phyloP scores from a whole-genome alignment of 2,797 vertebrate genomes.

The Sebastes cheni region DNA sequence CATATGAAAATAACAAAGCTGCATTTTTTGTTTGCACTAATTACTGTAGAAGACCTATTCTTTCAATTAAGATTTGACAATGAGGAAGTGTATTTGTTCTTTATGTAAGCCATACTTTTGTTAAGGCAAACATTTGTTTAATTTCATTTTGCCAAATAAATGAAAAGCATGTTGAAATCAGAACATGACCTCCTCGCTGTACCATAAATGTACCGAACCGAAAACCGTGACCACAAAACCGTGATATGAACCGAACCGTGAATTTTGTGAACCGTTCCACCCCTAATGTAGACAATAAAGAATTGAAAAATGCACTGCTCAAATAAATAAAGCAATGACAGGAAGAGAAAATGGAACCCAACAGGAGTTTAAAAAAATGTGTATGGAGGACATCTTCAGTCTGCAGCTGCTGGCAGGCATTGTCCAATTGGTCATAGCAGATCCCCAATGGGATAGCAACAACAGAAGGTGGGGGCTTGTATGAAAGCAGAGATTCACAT shows the following conservation, averaged over 20 bases:
- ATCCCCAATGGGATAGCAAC: conserved; percentile 40
- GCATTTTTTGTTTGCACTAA: too few species aligned
- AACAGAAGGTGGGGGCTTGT: conserved; percentile 36
- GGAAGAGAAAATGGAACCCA: conserved; percentile 22
- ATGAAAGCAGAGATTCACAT: conserved; percentile 45
- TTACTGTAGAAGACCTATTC: too few species aligned
- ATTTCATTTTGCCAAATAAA: not conserved
- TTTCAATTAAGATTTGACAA: too few species aligned
- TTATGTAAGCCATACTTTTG: too few species aligned
- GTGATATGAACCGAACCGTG: too few species aligned
- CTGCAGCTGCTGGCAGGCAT: conserved; percentile 74
- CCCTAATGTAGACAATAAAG: not conserved
- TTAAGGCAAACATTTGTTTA: not conserved
- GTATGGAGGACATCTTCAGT: conserved; percentile 60
- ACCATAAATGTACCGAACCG: too few species aligned
- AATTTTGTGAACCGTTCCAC: too few species aligned
- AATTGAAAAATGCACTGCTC: conserved; percentile 1
- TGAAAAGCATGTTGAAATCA: too few species aligned
- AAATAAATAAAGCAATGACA: conserved; percentile 27
- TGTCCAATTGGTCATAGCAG: conserved; percentile 73
- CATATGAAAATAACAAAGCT: too few species aligned
- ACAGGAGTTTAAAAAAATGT: not conserved
- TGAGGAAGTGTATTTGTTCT: too few species aligned
- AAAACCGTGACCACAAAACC: too few species aligned
- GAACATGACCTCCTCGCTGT: too few species aligned